These are phyloP conservation scores for Odocoileus hemionus DNA, from an alignment of 2,113 vertebrate genomes.

Conservation along the genomic window DNA sequence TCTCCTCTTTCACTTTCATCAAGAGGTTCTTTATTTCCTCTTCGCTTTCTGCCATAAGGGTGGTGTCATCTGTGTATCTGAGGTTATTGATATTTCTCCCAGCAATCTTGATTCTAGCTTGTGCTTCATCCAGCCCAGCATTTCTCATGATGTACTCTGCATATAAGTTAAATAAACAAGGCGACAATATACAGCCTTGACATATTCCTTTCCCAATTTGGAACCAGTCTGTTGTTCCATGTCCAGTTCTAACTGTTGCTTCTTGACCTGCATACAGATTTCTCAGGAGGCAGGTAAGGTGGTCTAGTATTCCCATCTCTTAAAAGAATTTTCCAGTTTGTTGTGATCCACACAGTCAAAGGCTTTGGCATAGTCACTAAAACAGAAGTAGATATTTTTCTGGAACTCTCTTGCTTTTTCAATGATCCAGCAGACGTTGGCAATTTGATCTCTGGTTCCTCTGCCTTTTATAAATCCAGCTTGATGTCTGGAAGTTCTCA, in stretches of 20 bases:
- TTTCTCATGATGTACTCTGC: background rate
- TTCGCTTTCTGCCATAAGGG: background rate
- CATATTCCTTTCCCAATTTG: background rate
- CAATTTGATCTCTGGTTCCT: background rate
- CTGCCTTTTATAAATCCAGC: background rate
- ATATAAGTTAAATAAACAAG: background rate
- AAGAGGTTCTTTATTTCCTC: background rate
- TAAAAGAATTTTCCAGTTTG: background rate
- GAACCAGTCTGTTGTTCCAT: background rate
- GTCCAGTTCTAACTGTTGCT: background rate
- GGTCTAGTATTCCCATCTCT: background rate
- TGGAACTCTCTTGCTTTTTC: background rate
- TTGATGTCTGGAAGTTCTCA: background rate
- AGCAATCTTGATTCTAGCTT: background rate
- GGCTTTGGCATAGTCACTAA: background rate
- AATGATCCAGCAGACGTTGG: fast-evolving
- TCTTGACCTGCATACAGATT: background rate
- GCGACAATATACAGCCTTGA: background rate
- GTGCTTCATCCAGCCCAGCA: background rate
- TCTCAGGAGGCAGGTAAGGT: background rate
- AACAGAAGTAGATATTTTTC: background rate
- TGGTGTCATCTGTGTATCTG: background rate
- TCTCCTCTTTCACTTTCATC: background rate
- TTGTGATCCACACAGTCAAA: background rate
- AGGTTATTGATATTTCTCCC: background rate